Conservation (phyloP, 2,797 vertebrate species). For the Aselliscus stoliczkanus region DNA sequence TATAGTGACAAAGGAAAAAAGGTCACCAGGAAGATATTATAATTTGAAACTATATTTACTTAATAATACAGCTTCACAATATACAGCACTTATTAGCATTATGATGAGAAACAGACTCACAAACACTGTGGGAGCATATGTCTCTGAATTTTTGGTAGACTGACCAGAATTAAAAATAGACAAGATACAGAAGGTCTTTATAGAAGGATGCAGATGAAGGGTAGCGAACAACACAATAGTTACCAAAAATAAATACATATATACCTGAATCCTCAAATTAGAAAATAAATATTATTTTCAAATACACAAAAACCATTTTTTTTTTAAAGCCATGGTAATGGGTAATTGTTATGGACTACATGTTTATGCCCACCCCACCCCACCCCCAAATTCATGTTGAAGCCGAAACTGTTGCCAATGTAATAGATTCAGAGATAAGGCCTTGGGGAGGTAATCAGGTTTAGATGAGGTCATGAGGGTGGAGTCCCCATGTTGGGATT, state of each 20-base stretch:
- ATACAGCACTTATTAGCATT: neutral
- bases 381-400: neutral
- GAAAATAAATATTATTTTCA: neutral
- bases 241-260: neutral
- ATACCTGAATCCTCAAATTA: neutral
- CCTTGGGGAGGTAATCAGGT: neutral
- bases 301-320: neutral
- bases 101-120: slow-evolving; percentile 6
- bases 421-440: neutral
- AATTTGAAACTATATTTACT: neutral
- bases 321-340: neutral
- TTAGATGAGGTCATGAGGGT: neutral
- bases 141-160: neutral
- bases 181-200: neutral
- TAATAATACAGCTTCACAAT: neutral
- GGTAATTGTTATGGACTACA: neutral
- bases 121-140: neutral
- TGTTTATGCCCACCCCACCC: neutral
- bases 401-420: neutral
- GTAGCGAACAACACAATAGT: neutral
- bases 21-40: neutral
- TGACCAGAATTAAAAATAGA: neutral
- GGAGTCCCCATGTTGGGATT: neutral
- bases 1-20: neutral
- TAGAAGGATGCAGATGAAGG: neutral